A percentile compares a stretch with the other conserved stretches of the same genome.
These are phyloP conservation scores for Isoperla grammatica DNA, from an alignment of 2,888 invertebrate genomes.

Conservation along the genomic window DNA sequence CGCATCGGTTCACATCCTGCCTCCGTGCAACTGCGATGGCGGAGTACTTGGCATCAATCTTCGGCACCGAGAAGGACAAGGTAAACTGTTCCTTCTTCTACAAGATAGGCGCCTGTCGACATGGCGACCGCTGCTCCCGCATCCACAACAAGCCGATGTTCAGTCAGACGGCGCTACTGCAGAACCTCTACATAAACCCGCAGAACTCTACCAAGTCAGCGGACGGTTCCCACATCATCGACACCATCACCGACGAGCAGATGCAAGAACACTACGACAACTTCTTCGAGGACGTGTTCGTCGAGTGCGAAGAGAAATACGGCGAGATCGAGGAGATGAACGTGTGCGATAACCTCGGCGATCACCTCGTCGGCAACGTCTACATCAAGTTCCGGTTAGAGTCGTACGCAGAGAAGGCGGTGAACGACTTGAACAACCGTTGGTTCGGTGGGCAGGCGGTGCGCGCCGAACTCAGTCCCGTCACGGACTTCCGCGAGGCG, in stretches of 20 bases:
- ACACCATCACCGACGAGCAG: conserved; percentile 93
- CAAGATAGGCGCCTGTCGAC: conserved; percentile 99
- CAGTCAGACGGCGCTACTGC: conserved; percentile 93
- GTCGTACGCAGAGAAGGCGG: conserved; percentile 97
- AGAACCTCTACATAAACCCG: conserved; percentile 97
- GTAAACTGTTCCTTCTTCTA: conserved; percentile 99
- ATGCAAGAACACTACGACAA: conserved; percentile 99
- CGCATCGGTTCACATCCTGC: too few relatives aligned
- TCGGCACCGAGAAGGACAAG: conserved; percentile 97
- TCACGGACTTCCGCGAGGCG: conserved; percentile 98
- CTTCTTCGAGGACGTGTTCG: conserved; percentile 98
- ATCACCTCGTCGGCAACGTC: conserved; percentile 97
- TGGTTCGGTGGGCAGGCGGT: conserved; percentile 99
- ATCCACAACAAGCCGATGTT: conserved; percentile 99
- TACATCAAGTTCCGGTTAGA: conserved; percentile 98
- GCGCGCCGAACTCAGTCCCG: conserved; percentile 96
- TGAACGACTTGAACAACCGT: conserved; percentile 93
- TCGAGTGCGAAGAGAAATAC: conserved; percentile 97
- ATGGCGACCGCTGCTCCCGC: conserved; percentile 98
- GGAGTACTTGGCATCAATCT: conserved; percentile 95
- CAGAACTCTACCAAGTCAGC: conserved; percentile 97
- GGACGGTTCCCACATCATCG: conserved; percentile 90
- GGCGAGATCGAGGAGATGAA: conserved; percentile 99
- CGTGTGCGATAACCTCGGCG: conserved; percentile 98
- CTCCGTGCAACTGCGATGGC: conserved; percentile 62